Base-by-base conservation (phyloP, 2,888 invertebrate genomes). In the Andricus curvator region DNA sequence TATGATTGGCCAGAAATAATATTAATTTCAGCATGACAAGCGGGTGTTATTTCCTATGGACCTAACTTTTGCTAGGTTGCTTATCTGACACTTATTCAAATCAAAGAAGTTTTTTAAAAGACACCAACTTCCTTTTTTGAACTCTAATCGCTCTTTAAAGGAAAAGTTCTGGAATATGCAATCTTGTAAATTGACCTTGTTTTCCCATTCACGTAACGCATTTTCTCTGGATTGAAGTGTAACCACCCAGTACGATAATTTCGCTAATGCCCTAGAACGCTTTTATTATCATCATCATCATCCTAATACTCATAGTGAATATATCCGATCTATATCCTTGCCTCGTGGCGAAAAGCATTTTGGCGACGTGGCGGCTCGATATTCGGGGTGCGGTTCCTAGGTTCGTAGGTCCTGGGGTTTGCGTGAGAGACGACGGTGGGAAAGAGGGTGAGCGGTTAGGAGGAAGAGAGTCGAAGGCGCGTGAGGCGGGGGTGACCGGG, bases 331-430 rank as follows among this genome's bases (percentile, higher is more conserved):
- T 25, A 62, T 62, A 62, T 62, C 62, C 25, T 25, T 25, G 78
- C 44, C 13, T 65, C 17, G 44, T 65, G 48, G 77, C 77, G 41
- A 77, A 77, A 77, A 66, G 78, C 78, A 78, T 86, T 89, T 87
- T 86, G 86, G 88, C 86, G 85, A 88, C 87, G 86, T 86, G 87
- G 86, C 88, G 88, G 91, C 90, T 92, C 91, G 91, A 92, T 92
- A 92, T 91, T 92, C 90, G 91, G 92, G 92, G 92, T 92, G 92
- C 92, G 87, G 86, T 86, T 85, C 83, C 81, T 83, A 84, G 84
- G 83, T 85, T 84, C 85, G 83, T 85, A 85, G 87, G 84, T 89
- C 88, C 89, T 88, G 89, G 89, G 86, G 89, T 89, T 88, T 89
- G 89, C 89, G 89, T 90, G 90, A 88, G 87, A 85, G 86, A 85